phyloP scores from a whole-genome alignment of 2,888 invertebrate genomes.

The Drosophila mercatorum region DNA sequence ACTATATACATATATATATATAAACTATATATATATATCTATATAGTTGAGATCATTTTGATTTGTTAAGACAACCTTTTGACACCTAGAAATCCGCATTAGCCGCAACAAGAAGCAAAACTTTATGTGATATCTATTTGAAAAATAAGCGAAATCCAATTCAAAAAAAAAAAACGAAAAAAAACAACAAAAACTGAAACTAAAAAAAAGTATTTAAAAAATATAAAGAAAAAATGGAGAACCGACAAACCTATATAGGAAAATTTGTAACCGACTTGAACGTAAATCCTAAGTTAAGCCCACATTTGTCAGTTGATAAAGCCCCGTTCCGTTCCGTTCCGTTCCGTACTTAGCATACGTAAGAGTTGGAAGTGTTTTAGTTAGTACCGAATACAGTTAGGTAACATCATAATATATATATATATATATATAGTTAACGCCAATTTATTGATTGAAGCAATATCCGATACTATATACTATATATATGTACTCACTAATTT shows the following conservation, averaged over 20 bases:
- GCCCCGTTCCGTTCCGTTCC: slow-evolving; percentile 3
- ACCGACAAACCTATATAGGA: not conserved
- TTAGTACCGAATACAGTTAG: slow-evolving; percentile 13
- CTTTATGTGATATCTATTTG: slow-evolving; percentile 71
- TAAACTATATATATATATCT: slow-evolving; percentile 36
- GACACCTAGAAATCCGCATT: slow-evolving; percentile 54
- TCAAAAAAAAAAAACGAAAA: slow-evolving; percentile 22
- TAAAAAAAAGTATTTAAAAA: not conserved
- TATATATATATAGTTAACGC: not conserved
- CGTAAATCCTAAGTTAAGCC: not conserved
- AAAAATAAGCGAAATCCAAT: slow-evolving; percentile 69
- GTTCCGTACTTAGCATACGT: slow-evolving; percentile 31
- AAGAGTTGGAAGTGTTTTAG: slow-evolving; percentile 31
- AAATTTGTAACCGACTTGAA: not conserved
- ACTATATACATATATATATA: slow-evolving; percentile 32
- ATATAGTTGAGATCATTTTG: slow-evolving; percentile 26
- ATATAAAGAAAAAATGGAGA: not conserved
- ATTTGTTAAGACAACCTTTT: slow-evolving; percentile 24
- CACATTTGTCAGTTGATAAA: not conserved
- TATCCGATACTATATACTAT: slow-evolving; percentile 10
- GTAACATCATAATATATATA: not conserved
- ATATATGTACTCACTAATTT: not conserved
- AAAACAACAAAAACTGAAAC: not conserved
- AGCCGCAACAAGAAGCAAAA: slow-evolving; percentile 62
- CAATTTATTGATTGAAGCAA: slow-evolving; percentile 28